Base-by-base conservation (phyloP, 2,113 vertebrate genomes). In the Barbus barbus region DNA sequence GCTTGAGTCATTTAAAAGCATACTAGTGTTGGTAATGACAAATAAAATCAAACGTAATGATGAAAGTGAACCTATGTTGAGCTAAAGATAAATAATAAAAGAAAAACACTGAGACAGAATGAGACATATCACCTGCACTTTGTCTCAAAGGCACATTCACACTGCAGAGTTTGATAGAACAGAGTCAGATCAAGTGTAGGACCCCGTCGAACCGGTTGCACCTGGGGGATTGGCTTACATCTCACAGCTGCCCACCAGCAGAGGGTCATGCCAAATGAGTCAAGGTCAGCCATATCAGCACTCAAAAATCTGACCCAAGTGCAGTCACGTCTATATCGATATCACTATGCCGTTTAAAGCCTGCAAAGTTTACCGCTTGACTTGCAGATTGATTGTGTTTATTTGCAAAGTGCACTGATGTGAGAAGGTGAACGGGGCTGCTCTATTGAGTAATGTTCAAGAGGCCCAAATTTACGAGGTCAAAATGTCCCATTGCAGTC, bases 211-310 rank as follows among this genome's bases (percentile, higher is more conserved):
- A 87, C 41, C 51, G 75, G 84, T 71, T 78, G 78, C 86, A 86
- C 85, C 84, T 88, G 87, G 80, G 22, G 67, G 79, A 56, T 90
- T 89, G 88, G 69, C 84, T 89, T 88, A 84, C 65, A 76, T 91
- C 89, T 83, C 46, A 67, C 53, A 72, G 18, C 38, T 89, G 88
- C 83, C 88, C 88, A 89, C 86, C 86, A 87, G 78, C 77, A 53
- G 36, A 46, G 87, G 90, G 87, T 90, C 87, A 84, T 58, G 69
- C 73, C 20, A 85, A 87, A 90, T 83, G 82, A 90, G 76, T 67
- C 24, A 26, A 86, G 90, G 91, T 90, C 88, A 87, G 44, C 33
- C 60, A 53, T 73, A 88, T 86, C 80, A 71, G 78, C 20, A 38
- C 56, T 56, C 71, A 75, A 75, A 84, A 48, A 84, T 87, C 85